Evolutionary conservation across 2,113 vertebrate genomes (phyloP), one percentile per base, ranked within the genome.

Genomic region (Neofelis nebulosa): DNA sequence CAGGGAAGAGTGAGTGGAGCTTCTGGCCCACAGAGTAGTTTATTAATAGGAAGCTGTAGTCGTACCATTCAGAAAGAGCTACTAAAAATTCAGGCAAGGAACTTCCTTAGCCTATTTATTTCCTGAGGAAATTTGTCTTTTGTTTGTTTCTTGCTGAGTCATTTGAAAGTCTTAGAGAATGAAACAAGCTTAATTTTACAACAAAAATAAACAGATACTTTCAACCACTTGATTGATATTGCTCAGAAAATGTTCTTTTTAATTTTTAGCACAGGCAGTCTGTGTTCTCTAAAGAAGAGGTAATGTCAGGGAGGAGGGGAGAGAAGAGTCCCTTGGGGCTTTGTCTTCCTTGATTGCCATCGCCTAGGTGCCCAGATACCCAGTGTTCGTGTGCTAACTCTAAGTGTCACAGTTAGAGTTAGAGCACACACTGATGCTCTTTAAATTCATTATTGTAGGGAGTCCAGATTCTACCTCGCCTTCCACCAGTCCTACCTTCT

Each of bases 401-500:
- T n/a, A 15, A 16, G 19, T 71, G 41, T 29, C 66, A 88, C 18
- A 68, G 33, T 91, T 41, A 18, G n/a, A n/a, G n/a, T n/a, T n/a
- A n/a, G n/a, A n/a, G n/a, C 71, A 14, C 45, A 84, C 83, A 81
- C 83, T 96, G 55, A 95, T 29, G n/a, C 6, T 68, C 45, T 95
- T 80, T 83, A 0, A 13, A 52, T 48, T 0, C 0, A 68, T 90
- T 3, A 0, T 96, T 95, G 0, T 95, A 99, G 99, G 99, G 33
- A 99, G 99, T 97, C 99, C 99, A 5, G 99, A 99, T 92, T 99
- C 99, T 10, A 98, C 99, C 19, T 99, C 99, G 19, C 99, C 99
- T 4, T 99, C 98, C 50, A 99, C 99, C 98, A 99, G 99, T 92
- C 99, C 99, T 6, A 99, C 99, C 0, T 99, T 99, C 41, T 99